phyloP scores from a whole-genome alignment of 1,140 invertebrate genomes.

The Drosophila ercepeae region DNA sequence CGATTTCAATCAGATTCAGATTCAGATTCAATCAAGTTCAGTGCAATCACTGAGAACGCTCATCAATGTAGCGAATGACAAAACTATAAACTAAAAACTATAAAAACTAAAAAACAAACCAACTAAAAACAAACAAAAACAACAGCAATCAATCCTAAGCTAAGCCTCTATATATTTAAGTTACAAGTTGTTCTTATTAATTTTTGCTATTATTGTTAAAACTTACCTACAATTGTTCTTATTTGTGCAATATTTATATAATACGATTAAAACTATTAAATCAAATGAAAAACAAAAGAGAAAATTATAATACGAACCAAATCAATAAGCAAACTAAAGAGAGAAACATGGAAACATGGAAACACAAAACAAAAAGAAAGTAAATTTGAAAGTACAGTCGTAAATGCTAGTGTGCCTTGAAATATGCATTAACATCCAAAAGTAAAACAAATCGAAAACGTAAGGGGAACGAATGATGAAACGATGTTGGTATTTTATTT shows the following conservation, averaged over 20 bases:
- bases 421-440: constrained; percentile 71
- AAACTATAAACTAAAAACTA: constrained; percentile 2
- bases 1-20: constrained; percentile 33
- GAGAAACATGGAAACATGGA: constrained; percentile 29
- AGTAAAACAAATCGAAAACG: constrained; percentile 37
- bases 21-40: constrained; percentile 41
- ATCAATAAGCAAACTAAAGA: constrained; percentile 29
- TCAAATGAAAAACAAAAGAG: constrained; percentile 42
- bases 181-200: constrained; percentile 74
- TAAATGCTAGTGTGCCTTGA: constrained; percentile 83
- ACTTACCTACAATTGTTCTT: constrained; percentile 73
- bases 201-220: constrained; percentile 75
- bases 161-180: constrained; percentile 67
- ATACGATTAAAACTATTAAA: constrained; percentile 56
- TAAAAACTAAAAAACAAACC: constrained; percentile 8
- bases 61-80: constrained; percentile 40
- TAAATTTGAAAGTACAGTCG: constrained; percentile 73
- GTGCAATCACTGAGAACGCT: constrained; percentile 76
- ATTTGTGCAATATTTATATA: constrained; percentile 81
- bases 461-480: constrained; percentile 23
- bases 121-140: constrained; percentile 21
- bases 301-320: constrained; percentile 13
- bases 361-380: constrained; percentile 46
- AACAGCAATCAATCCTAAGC: constrained; percentile 54
- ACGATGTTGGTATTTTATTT: constrained; percentile 54